Evolutionary conservation across 2,113 vertebrate species (phyloP).

Genomic region (Tautogolabrus adspersus): DNA sequence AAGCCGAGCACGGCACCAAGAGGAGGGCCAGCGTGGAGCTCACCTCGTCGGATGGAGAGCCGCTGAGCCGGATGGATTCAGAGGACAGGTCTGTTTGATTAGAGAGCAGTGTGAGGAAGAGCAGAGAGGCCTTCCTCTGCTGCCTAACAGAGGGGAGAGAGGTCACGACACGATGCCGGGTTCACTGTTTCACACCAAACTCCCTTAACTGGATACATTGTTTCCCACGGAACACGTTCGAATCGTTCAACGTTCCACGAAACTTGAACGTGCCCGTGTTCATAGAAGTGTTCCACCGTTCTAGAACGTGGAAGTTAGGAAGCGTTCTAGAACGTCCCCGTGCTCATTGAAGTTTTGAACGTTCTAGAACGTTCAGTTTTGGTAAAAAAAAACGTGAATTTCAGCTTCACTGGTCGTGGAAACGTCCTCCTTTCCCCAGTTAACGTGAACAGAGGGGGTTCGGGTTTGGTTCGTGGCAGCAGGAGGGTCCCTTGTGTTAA

Average conservation of each 20-base stretch:
- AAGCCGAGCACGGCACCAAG: conserved; percentile 65
- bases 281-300: no score
- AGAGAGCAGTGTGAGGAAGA: not conserved
- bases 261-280: not conserved
- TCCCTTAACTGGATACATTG: no score
- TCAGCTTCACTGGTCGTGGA: not conserved
- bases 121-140: conserved; percentile 3
- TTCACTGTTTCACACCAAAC: not conserved
- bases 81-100: conserved; percentile 92
- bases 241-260: no score
- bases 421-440: not conserved
- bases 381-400: not conserved
- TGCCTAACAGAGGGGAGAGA: not conserved
- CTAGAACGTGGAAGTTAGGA: no score
- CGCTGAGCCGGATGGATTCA: conserved; percentile 95
- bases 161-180: conserved; percentile 5
- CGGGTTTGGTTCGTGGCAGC: not conserved
- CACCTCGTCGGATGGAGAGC: conserved; percentile 88
- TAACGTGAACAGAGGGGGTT: not conserved
- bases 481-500: not conserved
- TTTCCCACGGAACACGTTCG: no score
- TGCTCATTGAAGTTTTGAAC: no score
- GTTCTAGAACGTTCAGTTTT: no score
- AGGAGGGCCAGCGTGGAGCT: conserved; percentile 84
- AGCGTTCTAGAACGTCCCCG: no score